A percentile compares a stretch with the other conserved stretches of the same genome.
Conservation (phyloP, 2,888 invertebrate genomes). For the Piscicola geometra region DNA sequence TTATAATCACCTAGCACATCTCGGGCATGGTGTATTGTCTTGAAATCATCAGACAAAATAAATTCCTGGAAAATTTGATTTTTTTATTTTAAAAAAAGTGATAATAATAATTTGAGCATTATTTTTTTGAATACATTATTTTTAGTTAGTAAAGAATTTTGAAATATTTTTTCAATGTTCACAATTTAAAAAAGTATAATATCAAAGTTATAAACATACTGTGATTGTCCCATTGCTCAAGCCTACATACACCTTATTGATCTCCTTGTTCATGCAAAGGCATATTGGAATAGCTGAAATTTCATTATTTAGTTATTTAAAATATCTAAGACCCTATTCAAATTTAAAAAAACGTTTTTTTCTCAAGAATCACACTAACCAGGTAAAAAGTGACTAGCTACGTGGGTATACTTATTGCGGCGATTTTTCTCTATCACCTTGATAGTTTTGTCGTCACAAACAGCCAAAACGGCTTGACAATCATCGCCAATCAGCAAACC, state of each 20-base stretch:
- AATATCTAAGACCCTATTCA: background rate
- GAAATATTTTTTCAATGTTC: too few species aligned
- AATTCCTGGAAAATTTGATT: constrained; percentile 75
- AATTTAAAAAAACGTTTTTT: background rate
- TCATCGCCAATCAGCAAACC: constrained; percentile 23
- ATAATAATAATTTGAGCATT: too few species aligned
- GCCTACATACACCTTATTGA: constrained; percentile 84
- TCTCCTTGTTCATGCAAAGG: constrained; percentile 78
- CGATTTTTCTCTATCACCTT: constrained; percentile 94
- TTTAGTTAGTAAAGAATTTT: too few species aligned
- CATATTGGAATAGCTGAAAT: constrained; percentile 77
- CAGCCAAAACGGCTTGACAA: constrained; percentile 10
- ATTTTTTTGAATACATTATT: too few species aligned
- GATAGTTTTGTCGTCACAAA: constrained; percentile 62
- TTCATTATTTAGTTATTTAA: background rate
- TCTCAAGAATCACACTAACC: constrained; percentile 51
- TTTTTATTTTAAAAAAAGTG: constrained; percentile 5
- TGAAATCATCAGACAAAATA: constrained; percentile 83
- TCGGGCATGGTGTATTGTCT: constrained; percentile 78
- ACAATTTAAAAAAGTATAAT: background rate
- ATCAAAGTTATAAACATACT: constrained; percentile 54
- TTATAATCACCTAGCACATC: constrained; percentile 73
- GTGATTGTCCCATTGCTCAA: constrained; percentile 85
- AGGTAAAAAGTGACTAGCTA: constrained; percentile 90
- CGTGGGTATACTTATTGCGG: constrained; percentile 97